Evolutionary conservation across 2,888 invertebrate species (phyloP).

Genomic region (Fabriciana adippe): DNA sequence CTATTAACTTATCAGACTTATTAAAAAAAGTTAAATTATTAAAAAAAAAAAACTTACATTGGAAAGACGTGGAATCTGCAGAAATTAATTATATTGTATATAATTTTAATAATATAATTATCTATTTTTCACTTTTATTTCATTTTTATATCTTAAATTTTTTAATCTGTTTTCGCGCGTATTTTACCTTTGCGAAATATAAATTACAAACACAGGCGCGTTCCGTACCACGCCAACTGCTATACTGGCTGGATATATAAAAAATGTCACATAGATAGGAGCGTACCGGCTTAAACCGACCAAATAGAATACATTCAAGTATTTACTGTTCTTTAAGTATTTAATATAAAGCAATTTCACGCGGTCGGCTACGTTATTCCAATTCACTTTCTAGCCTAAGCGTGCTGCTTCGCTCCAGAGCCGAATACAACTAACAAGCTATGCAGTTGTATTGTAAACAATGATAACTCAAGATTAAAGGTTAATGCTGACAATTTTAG

Average conservation of each 20-base stretch:
- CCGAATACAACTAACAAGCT: constrained; percentile 43
- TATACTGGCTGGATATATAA: constrained; percentile 53
- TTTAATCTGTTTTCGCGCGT: constrained; percentile 35
- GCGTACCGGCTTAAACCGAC: constrained; percentile 72
- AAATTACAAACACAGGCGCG: constrained; percentile 43
- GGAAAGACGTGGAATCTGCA: too few relatives aligned
- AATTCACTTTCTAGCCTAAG: constrained; percentile 63
- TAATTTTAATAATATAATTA: too few relatives aligned
- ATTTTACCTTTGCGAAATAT: constrained; percentile 38
- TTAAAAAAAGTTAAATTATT: too few relatives aligned
- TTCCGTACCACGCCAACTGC: constrained; percentile 46
- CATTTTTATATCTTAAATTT: background rate
- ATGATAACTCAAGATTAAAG: constrained; percentile 41
- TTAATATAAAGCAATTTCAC: constrained; percentile 47
- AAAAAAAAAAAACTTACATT: too few relatives aligned
- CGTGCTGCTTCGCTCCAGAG: constrained; percentile 50
- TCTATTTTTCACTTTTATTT: background rate
- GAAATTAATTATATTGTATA: too few relatives aligned
- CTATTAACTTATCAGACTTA: too few relatives aligned
- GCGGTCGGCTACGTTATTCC: constrained; percentile 58
- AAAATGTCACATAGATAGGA: constrained; percentile 59
- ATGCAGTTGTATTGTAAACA: constrained; percentile 30
- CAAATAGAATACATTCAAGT: constrained; percentile 60
- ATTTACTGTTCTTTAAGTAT: constrained; percentile 48
- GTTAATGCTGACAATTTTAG: constrained; percentile 30